These are phyloP conservation scores for Lagria hirta DNA, from an alignment of 2,888 invertebrate species.

Conservation along the genomic window DNA sequence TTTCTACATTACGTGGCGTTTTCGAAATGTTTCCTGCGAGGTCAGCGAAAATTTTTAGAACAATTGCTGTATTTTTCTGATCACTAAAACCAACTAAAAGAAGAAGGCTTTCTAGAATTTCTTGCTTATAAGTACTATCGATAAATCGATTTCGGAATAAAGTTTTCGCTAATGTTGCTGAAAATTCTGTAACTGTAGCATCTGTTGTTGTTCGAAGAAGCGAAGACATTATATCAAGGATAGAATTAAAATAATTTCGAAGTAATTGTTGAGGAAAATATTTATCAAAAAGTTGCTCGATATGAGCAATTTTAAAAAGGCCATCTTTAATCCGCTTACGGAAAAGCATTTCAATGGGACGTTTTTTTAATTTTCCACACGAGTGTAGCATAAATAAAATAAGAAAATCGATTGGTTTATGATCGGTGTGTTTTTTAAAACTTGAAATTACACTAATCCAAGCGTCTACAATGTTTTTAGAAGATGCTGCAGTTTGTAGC, in stretches of 20 bases:
- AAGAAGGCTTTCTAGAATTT: constrained; percentile 45
- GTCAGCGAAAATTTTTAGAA: constrained; percentile 40
- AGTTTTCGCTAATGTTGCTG: constrained; percentile 60
- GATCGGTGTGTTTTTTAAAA: constrained; percentile 57
- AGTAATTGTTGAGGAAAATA: constrained; percentile 55
- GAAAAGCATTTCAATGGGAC: constrained; percentile 63
- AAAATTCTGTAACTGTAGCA: constrained; percentile 60
- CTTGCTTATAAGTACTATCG: constrained; percentile 40
- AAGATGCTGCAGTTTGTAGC: constrained; percentile 60
- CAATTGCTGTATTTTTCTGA: constrained; percentile 37
- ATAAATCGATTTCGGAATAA: constrained; percentile 51
- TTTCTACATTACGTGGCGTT: constrained; percentile 61
- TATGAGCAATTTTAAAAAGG: constrained; percentile 60
- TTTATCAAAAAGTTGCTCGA: constrained; percentile 60
- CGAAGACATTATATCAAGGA: constrained; percentile 61
- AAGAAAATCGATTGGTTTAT: constrained; percentile 69
- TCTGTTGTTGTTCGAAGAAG: constrained; percentile 58
- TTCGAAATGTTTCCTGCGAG: constrained; percentile 50
- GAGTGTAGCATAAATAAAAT: constrained; percentile 66
- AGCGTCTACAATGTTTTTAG: constrained; percentile 60
- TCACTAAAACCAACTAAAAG: constrained; percentile 42
- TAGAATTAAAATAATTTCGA: constrained; percentile 58
- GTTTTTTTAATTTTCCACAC: constrained; percentile 62
- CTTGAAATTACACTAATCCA: constrained; percentile 62
- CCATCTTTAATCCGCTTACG: constrained; percentile 64